These are phyloP conservation scores for Diabrotica balteata DNA, from an alignment of 2,888 invertebrate genomes.

Conservation along the genomic window DNA sequence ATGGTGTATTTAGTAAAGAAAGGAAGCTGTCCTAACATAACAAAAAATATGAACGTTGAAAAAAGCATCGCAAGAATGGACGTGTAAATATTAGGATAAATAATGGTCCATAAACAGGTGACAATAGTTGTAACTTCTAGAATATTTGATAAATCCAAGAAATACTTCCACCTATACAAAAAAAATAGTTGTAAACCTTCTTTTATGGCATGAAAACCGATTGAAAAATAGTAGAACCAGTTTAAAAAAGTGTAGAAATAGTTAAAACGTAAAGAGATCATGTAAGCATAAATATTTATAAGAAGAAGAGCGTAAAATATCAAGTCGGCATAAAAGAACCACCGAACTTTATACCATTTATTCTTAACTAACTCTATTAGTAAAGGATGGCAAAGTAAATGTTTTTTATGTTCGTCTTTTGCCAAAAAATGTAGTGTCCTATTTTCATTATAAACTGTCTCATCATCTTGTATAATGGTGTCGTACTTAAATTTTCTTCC, in stretches of 20 bases:
- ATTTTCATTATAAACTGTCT: conserved; percentile 39
- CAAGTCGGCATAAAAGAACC: conserved; percentile 40
- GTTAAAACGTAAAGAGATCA: conserved; percentile 35
- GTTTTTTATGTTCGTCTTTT: conserved; percentile 33
- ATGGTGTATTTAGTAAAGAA: conserved; percentile 45
- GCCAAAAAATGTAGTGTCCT: conserved; percentile 32
- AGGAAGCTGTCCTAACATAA: conserved; percentile 42
- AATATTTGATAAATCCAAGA: conserved; percentile 40
- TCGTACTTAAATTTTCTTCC: conserved; percentile 38
- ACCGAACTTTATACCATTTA: conserved; percentile 40
- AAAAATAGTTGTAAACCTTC: conserved; percentile 40
- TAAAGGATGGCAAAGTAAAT: conserved; percentile 41
- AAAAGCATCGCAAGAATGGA: conserved; percentile 41
- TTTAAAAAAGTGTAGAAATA: conserved; percentile 10
- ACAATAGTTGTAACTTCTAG: conserved; percentile 35
- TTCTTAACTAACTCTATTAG: conserved; percentile 37
- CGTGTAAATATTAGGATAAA: conserved; percentile 33
- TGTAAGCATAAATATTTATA: conserved; percentile 38
- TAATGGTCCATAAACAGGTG: conserved; percentile 30
- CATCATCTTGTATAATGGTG: conserved; percentile 38
- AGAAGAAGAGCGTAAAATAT: conserved; percentile 36
- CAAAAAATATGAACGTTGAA: conserved; percentile 39
- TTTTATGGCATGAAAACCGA: conserved; percentile 37
- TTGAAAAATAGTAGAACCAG: conserved; percentile 27
- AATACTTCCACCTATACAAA: conserved; percentile 37